Evolutionary conservation across 2,113 vertebrate species (phyloP), one percentile per base, ranked within the genome.

Genomic region (Microcebus lehilahytsara): DNA sequence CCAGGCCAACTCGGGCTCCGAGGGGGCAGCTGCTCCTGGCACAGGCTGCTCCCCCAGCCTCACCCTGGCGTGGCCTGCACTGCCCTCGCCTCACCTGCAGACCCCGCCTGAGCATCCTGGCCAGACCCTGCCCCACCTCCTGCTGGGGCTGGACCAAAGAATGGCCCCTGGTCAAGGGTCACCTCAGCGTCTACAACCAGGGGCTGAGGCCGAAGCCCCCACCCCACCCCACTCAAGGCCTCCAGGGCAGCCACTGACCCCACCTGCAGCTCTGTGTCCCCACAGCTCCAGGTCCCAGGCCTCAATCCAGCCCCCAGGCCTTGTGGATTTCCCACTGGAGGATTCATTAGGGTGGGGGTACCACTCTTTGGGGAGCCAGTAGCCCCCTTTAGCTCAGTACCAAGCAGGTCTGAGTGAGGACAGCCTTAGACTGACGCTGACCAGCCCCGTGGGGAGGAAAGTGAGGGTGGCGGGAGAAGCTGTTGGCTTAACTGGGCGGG

Each of bases 331-430:
- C 60, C 81, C 17, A 51, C 2, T 40, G 2, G 16, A 80, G 71
- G n/a, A 9, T 40, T n/a, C 37, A 5, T 2, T 5, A 0, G 23
- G 40, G n/a, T n/a, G 14, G n/a, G n/a, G 9, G 23, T 9, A 8
- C 16, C 14, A 9, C 17, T 1, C 40, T 51, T 53, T 19, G 42
- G 53, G n/a, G 27, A 90, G 25, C 72, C 79, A n/a, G 13, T 9
- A 64, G 56, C n/a, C 8, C 34, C 64, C 10, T 11, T 6, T n/a
- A 22, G 10, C 37, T 72, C 14, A 42, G 71, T 13, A 13, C 40
- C 34, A 27, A 40, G 78, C 62, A 77, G 34, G 81, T 4, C 49
- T 34, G 85, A 51, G 53, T 53, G 4, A 53, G 56, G 71, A 23
- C 1, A 49, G 30, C 30, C 83, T 34, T 46, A 46, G 9, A 25